These are phyloP conservation scores for Pelodytes ibericus DNA, from an alignment of 2,797 vertebrate genomes.

Conservation along the genomic window DNA sequence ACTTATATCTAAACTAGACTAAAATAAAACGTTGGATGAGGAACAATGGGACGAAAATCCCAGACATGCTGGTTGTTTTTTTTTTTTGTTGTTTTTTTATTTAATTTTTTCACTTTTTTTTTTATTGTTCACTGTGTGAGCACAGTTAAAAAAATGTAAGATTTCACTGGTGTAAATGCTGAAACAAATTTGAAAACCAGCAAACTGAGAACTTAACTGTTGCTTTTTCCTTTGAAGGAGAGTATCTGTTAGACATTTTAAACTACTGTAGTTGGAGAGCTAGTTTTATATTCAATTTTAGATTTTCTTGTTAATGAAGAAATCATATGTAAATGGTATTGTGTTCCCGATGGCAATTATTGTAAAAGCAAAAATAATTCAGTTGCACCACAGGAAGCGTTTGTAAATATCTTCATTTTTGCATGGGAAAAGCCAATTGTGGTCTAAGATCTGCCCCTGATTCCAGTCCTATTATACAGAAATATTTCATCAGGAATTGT, in stretches of 20 bases:
- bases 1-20: constrained; percentile 92
- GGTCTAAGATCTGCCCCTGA: neutral
- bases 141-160: constrained; percentile 56
- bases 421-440: neutral
- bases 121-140: constrained; percentile 72
- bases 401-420: neutral
- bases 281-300: too few relatives aligned
- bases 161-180: constrained; percentile 45
- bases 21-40: constrained; percentile 32
- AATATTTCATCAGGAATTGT: neutral
- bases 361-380: too few relatives aligned
- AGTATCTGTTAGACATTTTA: too few relatives aligned
- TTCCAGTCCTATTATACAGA: neutral
- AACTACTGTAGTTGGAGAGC: too few relatives aligned
- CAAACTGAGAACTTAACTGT: too few relatives aligned
- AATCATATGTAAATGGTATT: too few relatives aligned
- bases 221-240: too few relatives aligned
- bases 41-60: constrained; percentile 6
- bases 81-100: too few relatives aligned
- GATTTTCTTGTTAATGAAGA: too few relatives aligned
- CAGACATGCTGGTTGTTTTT: neutral
- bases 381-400: too few relatives aligned
- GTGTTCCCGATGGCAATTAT: too few relatives aligned
- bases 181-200: neutral
- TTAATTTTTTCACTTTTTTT: neutral